Conservation (phyloP, 2,113 vertebrate genomes). For the Eublepharis macularius region DNA sequence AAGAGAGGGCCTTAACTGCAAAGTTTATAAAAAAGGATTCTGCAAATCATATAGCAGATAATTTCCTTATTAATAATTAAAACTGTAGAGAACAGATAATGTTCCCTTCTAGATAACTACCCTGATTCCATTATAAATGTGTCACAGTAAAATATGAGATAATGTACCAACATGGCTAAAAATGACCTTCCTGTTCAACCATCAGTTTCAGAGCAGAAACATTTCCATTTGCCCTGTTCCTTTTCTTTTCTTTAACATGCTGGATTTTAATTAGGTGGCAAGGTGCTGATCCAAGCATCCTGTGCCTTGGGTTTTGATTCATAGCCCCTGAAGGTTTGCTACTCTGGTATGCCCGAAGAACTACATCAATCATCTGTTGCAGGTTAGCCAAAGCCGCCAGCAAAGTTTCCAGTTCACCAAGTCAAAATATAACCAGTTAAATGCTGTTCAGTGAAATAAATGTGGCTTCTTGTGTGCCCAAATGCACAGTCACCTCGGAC, state of each 20-base stretch:
- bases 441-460: slow-evolving; percentile 70
- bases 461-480: slow-evolving; percentile 72
- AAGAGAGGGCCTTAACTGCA: not conserved
- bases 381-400: slow-evolving; percentile 53
- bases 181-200: not conserved
- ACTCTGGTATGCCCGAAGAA: slow-evolving; percentile 39
- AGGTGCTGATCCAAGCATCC: slow-evolving; percentile 16
- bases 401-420: slow-evolving; percentile 63
- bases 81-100: slow-evolving; percentile 1
- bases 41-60: not conserved
- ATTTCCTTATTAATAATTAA: slow-evolving; percentile 17
- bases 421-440: slow-evolving; percentile 73
- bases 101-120: slow-evolving; percentile 1
- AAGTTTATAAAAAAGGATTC: not conserved
- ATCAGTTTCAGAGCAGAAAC: slow-evolving; percentile 28
- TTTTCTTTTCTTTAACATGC: slow-evolving; percentile 19
- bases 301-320: slow-evolving; percentile 29
- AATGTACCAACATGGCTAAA: not conserved
- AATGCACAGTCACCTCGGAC: slow-evolving; percentile 67
- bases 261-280: slow-evolving; percentile 48
- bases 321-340: slow-evolving; percentile 40
- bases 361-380: slow-evolving; percentile 46
- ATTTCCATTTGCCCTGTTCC: not conserved
- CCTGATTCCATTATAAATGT: slow-evolving; percentile 18
- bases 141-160: slow-evolving; percentile 14